Evolutionary conservation across 37 sponge, comb jelly and placozoan genomes (phyloP), one percentile per base, ranked within the genome.

Genomic region (Aphrocallistes beatrix): DNA sequence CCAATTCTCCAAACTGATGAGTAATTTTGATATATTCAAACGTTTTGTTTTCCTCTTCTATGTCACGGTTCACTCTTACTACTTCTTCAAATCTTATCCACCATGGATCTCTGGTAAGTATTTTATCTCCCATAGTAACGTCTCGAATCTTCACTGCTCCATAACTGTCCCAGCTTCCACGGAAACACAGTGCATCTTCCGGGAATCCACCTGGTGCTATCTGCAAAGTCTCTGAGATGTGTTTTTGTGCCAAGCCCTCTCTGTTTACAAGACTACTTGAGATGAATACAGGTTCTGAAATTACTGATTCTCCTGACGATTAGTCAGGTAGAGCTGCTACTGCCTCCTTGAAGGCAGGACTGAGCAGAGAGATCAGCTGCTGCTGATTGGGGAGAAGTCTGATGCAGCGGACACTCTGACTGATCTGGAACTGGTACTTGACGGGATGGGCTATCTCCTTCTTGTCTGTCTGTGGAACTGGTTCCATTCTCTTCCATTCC

Each of bases 261-360:
- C 75, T 60, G 21, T 60, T 13, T 60, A 60, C 25, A 47, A 47
- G 49, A 28, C n/a, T n/a, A n/a, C n/a, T n/a, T n/a, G n/a, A n/a
- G n/a, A n/a, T n/a, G n/a, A n/a, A n/a, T n/a, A n/a, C n/a, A n/a
- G n/a, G n/a, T n/a, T n/a, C n/a, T n/a, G n/a, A n/a, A n/a, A n/a
- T n/a, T n/a, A n/a, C n/a, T n/a, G n/a, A n/a, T n/a, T n/a, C n/a
- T n/a, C n/a, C n/a, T n/a, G n/a, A n/a, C n/a, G n/a, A n/a, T n/a
- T n/a, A n/a, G n/a, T n/a, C 75, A 6, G 75, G 75, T 19, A 60
- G 75, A 32, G 25, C 75, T 60, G 25, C n/a, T 30, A 60, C 75
- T 60, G 75, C 25, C n/a, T 60, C 32, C 75, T 60, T 28, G 75
- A 60, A 60, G 75, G 28, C 75, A 60, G 75, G 75, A 60, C 32